Evolutionary conservation across 2,113 vertebrate species (phyloP).

Genomic region (Psammodynastes pulverulentus): DNA sequence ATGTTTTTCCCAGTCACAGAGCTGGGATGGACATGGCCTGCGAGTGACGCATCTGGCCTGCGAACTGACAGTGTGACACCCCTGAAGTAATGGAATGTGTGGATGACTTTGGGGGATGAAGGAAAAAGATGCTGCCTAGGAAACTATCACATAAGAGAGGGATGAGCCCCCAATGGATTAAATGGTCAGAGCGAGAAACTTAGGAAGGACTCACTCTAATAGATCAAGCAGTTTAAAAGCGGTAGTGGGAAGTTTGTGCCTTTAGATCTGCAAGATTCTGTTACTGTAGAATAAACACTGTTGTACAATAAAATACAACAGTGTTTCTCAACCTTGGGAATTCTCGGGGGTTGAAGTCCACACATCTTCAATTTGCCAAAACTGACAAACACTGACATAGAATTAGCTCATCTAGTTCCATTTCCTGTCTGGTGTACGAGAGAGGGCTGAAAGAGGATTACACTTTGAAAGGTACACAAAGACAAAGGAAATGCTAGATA

Average conservation of each 20-base stretch:
- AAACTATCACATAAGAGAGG: neutral
- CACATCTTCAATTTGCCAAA: neutral
- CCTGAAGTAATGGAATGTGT: neutral
- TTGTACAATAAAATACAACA: neutral
- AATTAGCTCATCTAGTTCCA: neutral
- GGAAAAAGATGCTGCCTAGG: neutral
- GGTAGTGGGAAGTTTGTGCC: neutral
- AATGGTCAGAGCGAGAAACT: neutral
- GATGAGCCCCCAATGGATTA: neutral
- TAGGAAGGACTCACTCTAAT: neutral
- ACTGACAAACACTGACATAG: neutral
- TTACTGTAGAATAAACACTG: neutral
- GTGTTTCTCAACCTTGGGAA: neutral
- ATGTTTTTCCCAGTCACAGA: too few relatives aligned
- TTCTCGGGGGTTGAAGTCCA: neutral
- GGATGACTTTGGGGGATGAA: neutral
- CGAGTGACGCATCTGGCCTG: too few relatives aligned
- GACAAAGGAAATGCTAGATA: neutral
- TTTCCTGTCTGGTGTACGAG: neutral
- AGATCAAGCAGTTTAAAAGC: neutral
- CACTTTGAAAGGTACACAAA: neutral
- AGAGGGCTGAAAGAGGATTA: neutral
- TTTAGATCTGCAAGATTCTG: neutral
- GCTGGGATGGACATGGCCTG: too few relatives aligned
- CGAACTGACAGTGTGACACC: too few relatives aligned